Conservation (phyloP, 1,140 invertebrate species). For the Heterodera schachtii region DNA sequence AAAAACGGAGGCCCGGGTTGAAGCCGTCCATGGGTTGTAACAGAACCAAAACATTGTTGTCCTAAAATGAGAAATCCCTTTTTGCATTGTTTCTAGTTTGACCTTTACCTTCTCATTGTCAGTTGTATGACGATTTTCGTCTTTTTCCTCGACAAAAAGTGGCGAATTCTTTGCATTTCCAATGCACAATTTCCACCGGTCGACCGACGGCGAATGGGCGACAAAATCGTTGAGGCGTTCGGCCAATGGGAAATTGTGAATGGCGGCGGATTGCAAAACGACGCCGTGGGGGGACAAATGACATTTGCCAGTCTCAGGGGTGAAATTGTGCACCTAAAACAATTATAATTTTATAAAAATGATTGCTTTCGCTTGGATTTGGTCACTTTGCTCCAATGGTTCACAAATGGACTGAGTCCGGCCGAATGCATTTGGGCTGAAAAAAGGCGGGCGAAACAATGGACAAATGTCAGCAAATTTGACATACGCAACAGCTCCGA, state of each 20-base stretch:
- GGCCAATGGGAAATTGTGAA: constrained; percentile 31
- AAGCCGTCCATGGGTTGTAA: constrained; percentile 14
- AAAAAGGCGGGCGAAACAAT: constrained; percentile 15
- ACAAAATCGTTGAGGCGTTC: constrained; percentile 31
- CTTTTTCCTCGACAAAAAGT: constrained; percentile 22
- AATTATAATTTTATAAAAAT: not conserved
- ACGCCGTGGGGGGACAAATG: not conserved
- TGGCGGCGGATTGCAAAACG: constrained; percentile 22
- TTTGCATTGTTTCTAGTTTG: too few relatives aligned
- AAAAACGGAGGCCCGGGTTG: constrained; percentile 14
- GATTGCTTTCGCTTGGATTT: too few relatives aligned
- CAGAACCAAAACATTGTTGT: constrained; percentile 29
- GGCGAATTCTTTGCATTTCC: constrained; percentile 21
- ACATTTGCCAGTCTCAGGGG: constrained; percentile 39
- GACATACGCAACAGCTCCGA: constrained; percentile 38
- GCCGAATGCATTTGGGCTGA: constrained; percentile 40
- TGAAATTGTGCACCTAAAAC: constrained; percentile 48
- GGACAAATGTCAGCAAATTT: not conserved
- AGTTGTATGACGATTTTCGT: not conserved
- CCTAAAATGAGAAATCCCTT: constrained; percentile 31
- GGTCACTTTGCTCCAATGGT: constrained; percentile 35
- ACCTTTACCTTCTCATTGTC: constrained; percentile 16
- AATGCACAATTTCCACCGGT: constrained; percentile 17
- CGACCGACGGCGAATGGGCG: constrained; percentile 4
- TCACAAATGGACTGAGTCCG: constrained; percentile 49